phyloP scores from a whole-genome alignment of 2,113 vertebrate genomes.

The Myrmecophaga tridactyla region DNA sequence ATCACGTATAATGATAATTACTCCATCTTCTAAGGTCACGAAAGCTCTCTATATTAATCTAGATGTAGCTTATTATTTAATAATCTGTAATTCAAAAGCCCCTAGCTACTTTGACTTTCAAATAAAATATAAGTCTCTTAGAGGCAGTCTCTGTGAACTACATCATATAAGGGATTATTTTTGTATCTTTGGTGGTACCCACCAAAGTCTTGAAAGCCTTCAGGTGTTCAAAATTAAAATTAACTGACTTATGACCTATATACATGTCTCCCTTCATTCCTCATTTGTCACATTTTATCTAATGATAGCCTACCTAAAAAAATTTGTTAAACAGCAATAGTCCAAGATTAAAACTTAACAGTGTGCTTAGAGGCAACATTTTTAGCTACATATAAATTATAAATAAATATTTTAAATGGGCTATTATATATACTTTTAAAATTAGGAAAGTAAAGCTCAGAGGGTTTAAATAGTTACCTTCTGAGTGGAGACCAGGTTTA shows the following conservation, averaged over 20 bases:
- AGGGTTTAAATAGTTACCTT: background rate
- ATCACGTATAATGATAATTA: conserved; percentile 38
- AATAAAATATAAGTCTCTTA: background rate
- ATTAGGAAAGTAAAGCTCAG: background rate
- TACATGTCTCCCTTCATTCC: background rate
- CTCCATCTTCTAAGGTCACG: conserved; percentile 18
- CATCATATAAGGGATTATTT: background rate
- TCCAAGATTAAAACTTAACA: background rate
- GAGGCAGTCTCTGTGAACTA: background rate
- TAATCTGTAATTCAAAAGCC: conserved; percentile 13
- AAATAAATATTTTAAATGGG: background rate
- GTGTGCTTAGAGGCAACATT: background rate
- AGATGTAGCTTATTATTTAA: background rate
- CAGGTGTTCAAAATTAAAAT: conserved; percentile 28
- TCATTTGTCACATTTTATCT: background rate
- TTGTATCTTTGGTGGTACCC: background rate
- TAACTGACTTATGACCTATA: background rate
- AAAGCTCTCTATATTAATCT: background rate
- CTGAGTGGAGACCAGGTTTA: background rate
- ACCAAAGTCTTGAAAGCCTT: background rate
- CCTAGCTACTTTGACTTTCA: background rate
- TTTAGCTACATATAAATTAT: background rate
- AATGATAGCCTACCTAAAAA: background rate
- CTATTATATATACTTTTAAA: background rate
- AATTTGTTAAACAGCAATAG: background rate